These are phyloP conservation scores for Laticauda colubrina DNA, from an alignment of 2,113 vertebrate genomes.

Conservation along the genomic window DNA sequence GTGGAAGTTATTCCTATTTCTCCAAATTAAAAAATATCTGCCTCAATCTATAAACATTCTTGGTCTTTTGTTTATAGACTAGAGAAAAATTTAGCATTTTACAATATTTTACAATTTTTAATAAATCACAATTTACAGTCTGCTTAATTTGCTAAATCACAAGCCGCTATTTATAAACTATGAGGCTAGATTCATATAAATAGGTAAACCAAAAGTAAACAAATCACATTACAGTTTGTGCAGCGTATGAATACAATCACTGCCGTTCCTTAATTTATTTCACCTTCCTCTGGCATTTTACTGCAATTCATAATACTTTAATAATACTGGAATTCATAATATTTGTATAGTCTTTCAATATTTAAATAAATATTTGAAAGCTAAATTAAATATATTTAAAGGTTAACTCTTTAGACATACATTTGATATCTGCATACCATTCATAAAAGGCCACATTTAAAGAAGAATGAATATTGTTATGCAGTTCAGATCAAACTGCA, in stretches of 20 bases:
- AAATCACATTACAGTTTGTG: not conserved
- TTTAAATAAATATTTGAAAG: not conserved
- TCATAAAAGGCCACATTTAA: conserved; percentile 31
- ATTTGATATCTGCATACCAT: not conserved
- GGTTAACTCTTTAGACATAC: not conserved
- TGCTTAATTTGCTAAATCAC: not conserved
- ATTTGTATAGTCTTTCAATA: not conserved
- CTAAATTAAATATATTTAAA: not conserved
- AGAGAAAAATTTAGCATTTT: not conserved
- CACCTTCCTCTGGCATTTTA: not conserved
- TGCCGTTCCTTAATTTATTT: not conserved
- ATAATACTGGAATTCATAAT: not conserved
- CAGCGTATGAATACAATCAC: not conserved
- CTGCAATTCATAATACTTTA: not conserved
- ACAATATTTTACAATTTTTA: not conserved
- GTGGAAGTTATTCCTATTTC: not conserved
- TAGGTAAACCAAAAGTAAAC: not conserved
- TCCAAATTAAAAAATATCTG: not conserved
- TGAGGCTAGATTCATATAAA: not conserved
- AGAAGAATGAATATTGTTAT: conserved; percentile 28
- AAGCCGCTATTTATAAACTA: not conserved
- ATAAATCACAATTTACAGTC: not conserved
- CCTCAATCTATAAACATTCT: not conserved
- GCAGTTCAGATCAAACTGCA: conserved; percentile 42
- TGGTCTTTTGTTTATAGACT: not conserved